Percentiles rank a stretch among this genome's conserved stretches.
Conservation (phyloP, 2,797 vertebrate species). For the Halcyon badia region DNA sequence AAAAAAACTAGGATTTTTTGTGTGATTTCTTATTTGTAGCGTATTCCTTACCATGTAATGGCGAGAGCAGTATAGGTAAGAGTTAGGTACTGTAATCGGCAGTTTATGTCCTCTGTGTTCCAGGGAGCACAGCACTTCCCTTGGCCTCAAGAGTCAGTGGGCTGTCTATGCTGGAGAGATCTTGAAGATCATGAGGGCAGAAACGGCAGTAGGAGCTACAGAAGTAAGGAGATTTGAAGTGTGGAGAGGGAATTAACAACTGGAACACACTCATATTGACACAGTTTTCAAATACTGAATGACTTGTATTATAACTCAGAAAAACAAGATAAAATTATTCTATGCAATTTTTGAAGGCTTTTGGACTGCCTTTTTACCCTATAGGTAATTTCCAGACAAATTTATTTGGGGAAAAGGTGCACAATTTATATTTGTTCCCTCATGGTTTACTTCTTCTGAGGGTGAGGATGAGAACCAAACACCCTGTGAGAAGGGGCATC, state of each 20-base stretch:
- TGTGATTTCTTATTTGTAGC: neutral
- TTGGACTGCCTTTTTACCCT: neutral
- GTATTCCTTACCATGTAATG: accelerated
- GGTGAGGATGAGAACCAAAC: neutral
- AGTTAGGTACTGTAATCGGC: accelerated
- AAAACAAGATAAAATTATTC: neutral
- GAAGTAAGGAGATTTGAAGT: constrained; percentile 54
- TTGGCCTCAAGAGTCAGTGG: accelerated
- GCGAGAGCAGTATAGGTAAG: accelerated
- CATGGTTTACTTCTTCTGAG: neutral
- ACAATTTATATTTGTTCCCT: neutral
- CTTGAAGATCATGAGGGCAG: neutral
- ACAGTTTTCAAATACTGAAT: constrained; percentile 3
- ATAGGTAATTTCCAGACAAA: neutral
- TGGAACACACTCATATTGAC: neutral
- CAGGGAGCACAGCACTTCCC: neutral
- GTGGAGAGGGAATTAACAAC: constrained; percentile 22
- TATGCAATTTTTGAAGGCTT: accelerated
- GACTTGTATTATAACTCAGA: neutral
- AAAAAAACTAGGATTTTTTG: neutral
- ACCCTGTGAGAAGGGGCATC: neutral
- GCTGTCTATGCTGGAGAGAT: neutral
- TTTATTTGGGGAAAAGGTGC: neutral
- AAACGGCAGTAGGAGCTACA: neutral
- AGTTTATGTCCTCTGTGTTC: neutral